A percentile compares a stretch with the other conserved stretches of the same genome.
phyloP scores from a whole-genome alignment of 2,113 vertebrate species.

The Paramisgurnus dabryanus region DNA sequence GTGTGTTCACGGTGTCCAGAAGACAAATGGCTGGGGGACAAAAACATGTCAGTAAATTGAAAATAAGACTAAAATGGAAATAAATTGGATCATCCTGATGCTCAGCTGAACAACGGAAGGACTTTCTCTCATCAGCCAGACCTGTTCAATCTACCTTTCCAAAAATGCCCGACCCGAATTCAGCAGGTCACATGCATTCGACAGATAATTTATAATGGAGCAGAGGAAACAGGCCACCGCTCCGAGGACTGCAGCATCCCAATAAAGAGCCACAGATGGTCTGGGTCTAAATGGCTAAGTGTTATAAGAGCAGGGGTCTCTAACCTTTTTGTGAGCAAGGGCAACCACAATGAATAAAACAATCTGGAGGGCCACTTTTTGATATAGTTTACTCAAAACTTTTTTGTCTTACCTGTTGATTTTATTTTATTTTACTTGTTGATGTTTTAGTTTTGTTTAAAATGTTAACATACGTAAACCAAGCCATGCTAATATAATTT shows the following conservation, averaged over 20 bases:
- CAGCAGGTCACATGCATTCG: slow-evolving; percentile 58
- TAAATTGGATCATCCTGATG: background rate
- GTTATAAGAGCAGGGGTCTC: background rate
- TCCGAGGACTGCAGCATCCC: slow-evolving; percentile 56
- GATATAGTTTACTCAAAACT: too few relatives aligned
- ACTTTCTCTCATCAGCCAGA: slow-evolving; percentile 26
- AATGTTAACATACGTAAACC: too few relatives aligned
- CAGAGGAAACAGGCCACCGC: slow-evolving; percentile 58
- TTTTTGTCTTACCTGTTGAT: too few relatives aligned
- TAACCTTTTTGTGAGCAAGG: too few relatives aligned
- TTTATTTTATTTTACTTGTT: too few relatives aligned
- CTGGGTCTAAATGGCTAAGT: slow-evolving; percentile 40
- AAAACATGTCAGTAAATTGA: background rate
- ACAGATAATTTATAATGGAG: slow-evolving; percentile 54
- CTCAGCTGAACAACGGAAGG: slow-evolving; percentile 20
- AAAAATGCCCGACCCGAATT: slow-evolving; percentile 60
- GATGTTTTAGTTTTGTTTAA: too few relatives aligned
- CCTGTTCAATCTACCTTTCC: slow-evolving; percentile 44
- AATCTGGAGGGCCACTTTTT: too few relatives aligned
- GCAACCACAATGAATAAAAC: too few relatives aligned
- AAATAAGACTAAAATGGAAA: background rate
- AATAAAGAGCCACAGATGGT: slow-evolving; percentile 11
- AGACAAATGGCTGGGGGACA: background rate
- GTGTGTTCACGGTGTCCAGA: background rate
- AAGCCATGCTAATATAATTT: too few relatives aligned